Percentiles rank a stretch among this genome's conserved stretches.
These are phyloP conservation scores for Cyrtorhinus lividipennis DNA, from an alignment of 1,140 invertebrate species.

Conservation along the genomic window DNA sequence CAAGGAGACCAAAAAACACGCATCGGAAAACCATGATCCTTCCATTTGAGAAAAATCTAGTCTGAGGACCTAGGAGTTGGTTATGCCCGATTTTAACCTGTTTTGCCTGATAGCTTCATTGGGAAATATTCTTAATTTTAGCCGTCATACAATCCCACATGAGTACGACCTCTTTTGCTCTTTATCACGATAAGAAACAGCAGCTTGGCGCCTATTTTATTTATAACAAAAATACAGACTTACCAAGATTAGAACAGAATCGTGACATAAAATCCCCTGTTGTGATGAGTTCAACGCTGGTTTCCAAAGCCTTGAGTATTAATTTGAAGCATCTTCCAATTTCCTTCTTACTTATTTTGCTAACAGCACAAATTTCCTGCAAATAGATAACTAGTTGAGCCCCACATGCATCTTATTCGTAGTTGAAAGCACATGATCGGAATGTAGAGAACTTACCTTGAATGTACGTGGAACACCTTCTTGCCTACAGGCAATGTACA, in stretches of 20 bases:
- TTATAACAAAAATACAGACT: no score
- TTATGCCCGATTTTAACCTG: no score
- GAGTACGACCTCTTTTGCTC: no score
- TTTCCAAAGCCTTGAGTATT: conserved; percentile 82
- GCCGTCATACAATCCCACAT: no score
- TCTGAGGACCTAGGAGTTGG: no score
- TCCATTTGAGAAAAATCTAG: no score
- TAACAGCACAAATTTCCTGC: conserved; percentile 91
- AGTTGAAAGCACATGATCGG: neutral
- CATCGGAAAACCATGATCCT: no score
- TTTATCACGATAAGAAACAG: no score
- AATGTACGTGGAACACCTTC: conserved; percentile 98
- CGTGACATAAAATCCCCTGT: conserved; percentile 97
- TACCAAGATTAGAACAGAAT: conserved; percentile 69
- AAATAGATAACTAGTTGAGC: neutral
- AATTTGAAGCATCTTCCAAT: conserved; percentile 94
- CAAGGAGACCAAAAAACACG: no score
- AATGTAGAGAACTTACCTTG: conserved; percentile 41
- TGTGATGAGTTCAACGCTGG: conserved; percentile 93
- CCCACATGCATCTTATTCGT: neutral
- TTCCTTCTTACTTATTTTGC: conserved; percentile 98
- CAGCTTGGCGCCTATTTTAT: no score
- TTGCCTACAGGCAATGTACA: conserved; percentile 97
- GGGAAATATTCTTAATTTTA: no score
- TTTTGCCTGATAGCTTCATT: no score